Percentiles rank a stretch among this genome's conserved stretches.
Evolutionary conservation across 2,113 vertebrate species (phyloP).

Genomic region (Misgurnus mizolepis): DNA sequence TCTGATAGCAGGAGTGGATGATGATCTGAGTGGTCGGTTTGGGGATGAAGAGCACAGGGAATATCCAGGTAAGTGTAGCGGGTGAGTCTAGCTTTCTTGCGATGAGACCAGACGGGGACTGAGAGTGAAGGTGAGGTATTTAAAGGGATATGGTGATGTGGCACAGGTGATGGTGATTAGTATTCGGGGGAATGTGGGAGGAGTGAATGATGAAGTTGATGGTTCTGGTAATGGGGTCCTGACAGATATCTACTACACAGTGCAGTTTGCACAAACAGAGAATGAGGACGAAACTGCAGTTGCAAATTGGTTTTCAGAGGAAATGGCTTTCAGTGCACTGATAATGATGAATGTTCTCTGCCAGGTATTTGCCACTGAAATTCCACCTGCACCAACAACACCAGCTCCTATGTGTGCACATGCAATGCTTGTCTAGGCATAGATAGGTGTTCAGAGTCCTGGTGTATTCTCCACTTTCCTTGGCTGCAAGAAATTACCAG

Average conservation of each 20-base stretch:
- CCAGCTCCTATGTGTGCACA: constrained; percentile 76
- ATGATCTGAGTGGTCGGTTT: too few species aligned
- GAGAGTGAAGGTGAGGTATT: too few species aligned
- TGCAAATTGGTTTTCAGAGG: constrained; percentile 73
- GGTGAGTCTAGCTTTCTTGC: too few species aligned
- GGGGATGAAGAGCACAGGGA: too few species aligned
- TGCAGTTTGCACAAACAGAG: constrained; percentile 71
- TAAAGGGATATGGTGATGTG: too few species aligned
- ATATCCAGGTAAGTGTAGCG: too few species aligned
- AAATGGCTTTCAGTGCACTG: constrained; percentile 71
- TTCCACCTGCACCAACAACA: constrained; percentile 79
- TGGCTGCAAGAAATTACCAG: constrained; percentile 77
- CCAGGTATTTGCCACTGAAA: constrained; percentile 77
- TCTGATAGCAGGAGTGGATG: too few species aligned
- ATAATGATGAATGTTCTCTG: constrained; percentile 71
- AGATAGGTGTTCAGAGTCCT: constrained; percentile 77
- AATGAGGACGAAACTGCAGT: constrained; percentile 70
- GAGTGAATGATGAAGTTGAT: too few species aligned
- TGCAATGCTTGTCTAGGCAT: constrained; percentile 78
- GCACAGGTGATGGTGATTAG: too few species aligned
- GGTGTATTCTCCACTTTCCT: constrained; percentile 65
- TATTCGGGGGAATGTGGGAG: too few species aligned
- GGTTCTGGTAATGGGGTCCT: too few species aligned
- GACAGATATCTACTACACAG: not conserved
- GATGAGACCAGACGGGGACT: too few species aligned